A percentile compares a stretch with the other conserved stretches of the same genome.
These are phyloP conservation scores for Gerris lacustris DNA, from an alignment of 2,888 invertebrate species.

Conservation along the genomic window DNA sequence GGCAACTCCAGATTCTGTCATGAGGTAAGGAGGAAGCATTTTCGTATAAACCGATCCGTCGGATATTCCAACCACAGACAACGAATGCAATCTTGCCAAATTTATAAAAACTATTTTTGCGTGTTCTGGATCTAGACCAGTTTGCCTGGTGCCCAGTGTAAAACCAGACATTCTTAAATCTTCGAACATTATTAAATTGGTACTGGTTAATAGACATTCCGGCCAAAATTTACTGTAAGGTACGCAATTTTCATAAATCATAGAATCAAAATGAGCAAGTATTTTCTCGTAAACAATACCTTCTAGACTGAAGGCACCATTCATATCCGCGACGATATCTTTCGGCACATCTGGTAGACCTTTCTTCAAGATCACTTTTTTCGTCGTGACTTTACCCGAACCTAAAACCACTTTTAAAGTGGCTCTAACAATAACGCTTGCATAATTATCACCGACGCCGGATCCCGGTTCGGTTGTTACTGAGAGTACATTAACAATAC, in stretches of 20 bases:
- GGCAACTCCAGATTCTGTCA: conserved; percentile 11
- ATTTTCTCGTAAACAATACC: not conserved
- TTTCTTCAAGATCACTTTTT: conserved; percentile 20
- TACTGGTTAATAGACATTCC: not conserved
- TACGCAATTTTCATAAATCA: not conserved
- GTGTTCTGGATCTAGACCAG: conserved; percentile 19
- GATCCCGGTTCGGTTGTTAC: conserved; percentile 18
- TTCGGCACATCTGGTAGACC: not conserved
- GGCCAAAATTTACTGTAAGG: not conserved
- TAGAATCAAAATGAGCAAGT: not conserved
- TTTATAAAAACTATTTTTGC: conserved; percentile 17
- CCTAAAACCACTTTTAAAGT: conserved; percentile 18
- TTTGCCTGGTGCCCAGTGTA: conserved; percentile 13
- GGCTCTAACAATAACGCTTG: conserved; percentile 20
- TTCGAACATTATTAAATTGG: not conserved
- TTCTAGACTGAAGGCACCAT: not conserved
- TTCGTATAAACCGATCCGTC: conserved; percentile 16
- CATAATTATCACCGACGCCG: conserved; percentile 20
- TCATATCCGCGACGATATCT: not conserved
- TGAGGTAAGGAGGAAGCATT: conserved; percentile 4
- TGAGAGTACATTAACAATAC: conserved; percentile 14
- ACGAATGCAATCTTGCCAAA: conserved; percentile 22
- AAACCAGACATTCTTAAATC: not conserved
- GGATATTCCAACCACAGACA: conserved; percentile 14
- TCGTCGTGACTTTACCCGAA: conserved; percentile 16